Evolutionary conservation across 2,113 vertebrate genomes (phyloP), one percentile per base, ranked within the genome.

Genomic region (Herpailurus yagouaroundi): DNA sequence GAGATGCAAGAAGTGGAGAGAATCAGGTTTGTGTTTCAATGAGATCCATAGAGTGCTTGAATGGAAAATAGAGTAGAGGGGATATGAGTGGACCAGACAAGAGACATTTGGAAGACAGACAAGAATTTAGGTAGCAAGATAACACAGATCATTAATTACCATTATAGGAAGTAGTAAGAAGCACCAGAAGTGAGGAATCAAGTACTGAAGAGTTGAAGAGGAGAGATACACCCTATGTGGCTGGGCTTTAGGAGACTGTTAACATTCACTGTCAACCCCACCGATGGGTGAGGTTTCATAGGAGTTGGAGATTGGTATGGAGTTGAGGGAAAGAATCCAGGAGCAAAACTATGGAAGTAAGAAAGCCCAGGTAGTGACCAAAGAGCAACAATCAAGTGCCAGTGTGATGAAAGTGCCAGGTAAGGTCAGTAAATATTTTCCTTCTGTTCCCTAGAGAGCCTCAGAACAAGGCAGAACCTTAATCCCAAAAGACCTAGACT

Each of bases 11-110:
- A 88, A 52, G 29, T 33, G n/a, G 52, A 64, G 45, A 21, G 57
- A 33, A 89, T 50, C 68, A 52, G 23, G 88, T 71, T 82, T 68
- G 33, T 85, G 36, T 97, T 91, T 95, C 57, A 73, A 9, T 79
- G 89, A 38, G 38, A 14, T 63, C 41, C 48, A 16, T 77, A 11
- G 41, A 27, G 2, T 2, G 8, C 57, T 93, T 36, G 57, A 71
- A 38, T 66, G 31, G 52, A 82, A 94, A 63, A 68, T 19, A 52
- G 63, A 55, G 7, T 63, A 10, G 33, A 50, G 10, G 25, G 4
- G 31, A 21, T 25, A 12, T 77, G 68, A 73, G 10, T 45, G 5
- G 11, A 64, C 48, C 94, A 60, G 60, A 41, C 69, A 45, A 63
- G 50, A 69, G 25, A 5, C 31, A 15, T 71, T 73, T 93, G n/a